Evolutionary conservation across 1,140 invertebrate species (phyloP).

Genomic region (Drosophila parvula): DNA sequence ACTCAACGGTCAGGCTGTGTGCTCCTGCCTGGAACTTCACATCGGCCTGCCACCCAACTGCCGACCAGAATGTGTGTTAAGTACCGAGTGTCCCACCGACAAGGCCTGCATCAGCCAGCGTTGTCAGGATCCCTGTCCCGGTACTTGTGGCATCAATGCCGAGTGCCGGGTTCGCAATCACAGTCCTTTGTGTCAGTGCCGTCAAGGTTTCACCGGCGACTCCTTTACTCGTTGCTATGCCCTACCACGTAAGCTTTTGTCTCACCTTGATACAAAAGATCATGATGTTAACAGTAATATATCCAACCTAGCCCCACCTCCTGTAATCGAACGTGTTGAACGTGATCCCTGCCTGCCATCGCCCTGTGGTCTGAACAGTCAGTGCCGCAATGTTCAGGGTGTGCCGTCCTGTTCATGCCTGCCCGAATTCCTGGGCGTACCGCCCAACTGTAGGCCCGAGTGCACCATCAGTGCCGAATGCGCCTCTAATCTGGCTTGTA

Average conservation of each 20-base stretch:
- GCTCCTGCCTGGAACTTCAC: conserved; percentile 87
- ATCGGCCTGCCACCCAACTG: conserved; percentile 88
- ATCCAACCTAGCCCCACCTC: conserved; percentile 58
- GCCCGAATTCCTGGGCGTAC: conserved; percentile 89
- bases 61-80: conserved; percentile 88
- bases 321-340: conserved; percentile 83
- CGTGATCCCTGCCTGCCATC: conserved; percentile 89
- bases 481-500: conserved; percentile 90
- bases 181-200: conserved; percentile 88
- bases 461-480: conserved; percentile 94
- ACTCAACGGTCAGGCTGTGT: conserved; percentile 87
- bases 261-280: background rate
- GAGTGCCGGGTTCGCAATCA: conserved; percentile 89
- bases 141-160: conserved; percentile 89
- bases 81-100: conserved; percentile 87
- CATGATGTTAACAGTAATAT: background rate
- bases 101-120: conserved; percentile 89
- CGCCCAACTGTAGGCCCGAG: conserved; percentile 92
- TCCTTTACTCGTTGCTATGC: conserved; percentile 87
- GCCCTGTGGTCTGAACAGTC: conserved; percentile 89
- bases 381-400: conserved; percentile 89
- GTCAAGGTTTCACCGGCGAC: conserved; percentile 87
- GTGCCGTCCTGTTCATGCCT: conserved; percentile 92
- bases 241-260: conserved; percentile 85
- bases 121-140: conserved; percentile 88